Evolutionary conservation across 2,113 vertebrate genomes (phyloP).

Genomic region (Benitochromis conjunctus): DNA sequence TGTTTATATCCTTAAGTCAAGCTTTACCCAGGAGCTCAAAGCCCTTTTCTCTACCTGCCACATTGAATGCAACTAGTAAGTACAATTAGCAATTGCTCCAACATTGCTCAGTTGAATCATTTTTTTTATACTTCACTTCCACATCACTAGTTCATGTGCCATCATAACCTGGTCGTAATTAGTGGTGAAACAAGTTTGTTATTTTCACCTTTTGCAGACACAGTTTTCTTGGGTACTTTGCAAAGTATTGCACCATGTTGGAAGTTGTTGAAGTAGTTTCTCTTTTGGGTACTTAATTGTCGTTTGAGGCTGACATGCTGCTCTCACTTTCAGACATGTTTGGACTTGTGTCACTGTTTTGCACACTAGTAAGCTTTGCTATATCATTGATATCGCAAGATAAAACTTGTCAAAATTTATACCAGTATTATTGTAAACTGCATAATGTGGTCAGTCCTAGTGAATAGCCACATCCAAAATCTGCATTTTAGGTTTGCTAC

Average conservation of each 20-base stretch:
- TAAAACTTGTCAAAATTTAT: not conserved
- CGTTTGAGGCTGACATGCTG: not conserved
- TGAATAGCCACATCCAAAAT: not conserved
- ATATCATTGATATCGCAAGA: not conserved
- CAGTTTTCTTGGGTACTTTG: not conserved
- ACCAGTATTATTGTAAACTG: not conserved
- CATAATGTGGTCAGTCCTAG: not conserved
- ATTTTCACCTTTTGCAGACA: too few relatives aligned
- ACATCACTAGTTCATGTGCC: too few relatives aligned
- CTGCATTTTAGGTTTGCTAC: not conserved
- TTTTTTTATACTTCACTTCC: too few relatives aligned
- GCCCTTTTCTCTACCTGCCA: too few relatives aligned
- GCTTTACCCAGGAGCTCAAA: too few relatives aligned
- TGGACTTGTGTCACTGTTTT: not conserved
- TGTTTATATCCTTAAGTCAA: too few relatives aligned
- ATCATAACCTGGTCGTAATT: too few relatives aligned
- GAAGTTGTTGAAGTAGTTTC: not conserved
- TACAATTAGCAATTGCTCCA: too few relatives aligned
- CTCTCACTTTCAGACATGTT: not conserved
- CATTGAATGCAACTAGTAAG: too few relatives aligned
- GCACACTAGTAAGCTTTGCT: accelerated
- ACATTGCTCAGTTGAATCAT: too few relatives aligned
- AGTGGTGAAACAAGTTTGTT: too few relatives aligned
- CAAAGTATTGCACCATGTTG: not conserved
- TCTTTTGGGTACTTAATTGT: accelerated